phyloP scores from a whole-genome alignment of 2,797 vertebrate genomes.

The Urophycis tenuis region DNA sequence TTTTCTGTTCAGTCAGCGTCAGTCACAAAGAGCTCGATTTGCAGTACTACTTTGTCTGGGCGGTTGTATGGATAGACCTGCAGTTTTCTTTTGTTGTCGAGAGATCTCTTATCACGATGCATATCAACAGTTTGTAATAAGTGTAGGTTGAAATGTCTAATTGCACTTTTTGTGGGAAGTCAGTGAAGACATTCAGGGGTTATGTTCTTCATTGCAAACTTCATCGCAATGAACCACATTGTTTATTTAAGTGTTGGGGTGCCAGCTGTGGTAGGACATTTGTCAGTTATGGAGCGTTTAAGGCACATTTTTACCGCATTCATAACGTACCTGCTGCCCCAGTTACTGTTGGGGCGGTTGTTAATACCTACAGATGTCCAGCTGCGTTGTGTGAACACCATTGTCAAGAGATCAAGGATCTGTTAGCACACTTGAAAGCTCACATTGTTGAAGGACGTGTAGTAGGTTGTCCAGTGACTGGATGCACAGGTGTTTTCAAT shows the following conservation, averaged over 20 bases:
- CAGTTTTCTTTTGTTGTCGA: too few species aligned
- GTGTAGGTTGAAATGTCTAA: too few species aligned
- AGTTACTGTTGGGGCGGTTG: neutral
- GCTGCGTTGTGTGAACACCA: slow-evolving; percentile 24
- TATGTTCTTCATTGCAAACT: too few species aligned
- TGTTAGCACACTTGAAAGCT: slow-evolving; percentile 35
- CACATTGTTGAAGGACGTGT: slow-evolving; percentile 28
- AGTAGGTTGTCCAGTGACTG: slow-evolving; percentile 29
- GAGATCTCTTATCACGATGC: too few species aligned
- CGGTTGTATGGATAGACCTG: too few species aligned
- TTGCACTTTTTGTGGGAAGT: too few species aligned
- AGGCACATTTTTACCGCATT: slow-evolving; percentile 26
- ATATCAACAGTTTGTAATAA: too few species aligned
- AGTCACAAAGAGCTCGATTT: too few species aligned
- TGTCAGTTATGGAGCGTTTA: slow-evolving; percentile 22
- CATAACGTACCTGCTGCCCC: slow-evolving; percentile 6
- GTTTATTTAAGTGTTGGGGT: too few species aligned
- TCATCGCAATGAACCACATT: too few species aligned
- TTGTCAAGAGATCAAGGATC: slow-evolving; percentile 12
- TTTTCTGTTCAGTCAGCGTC: too few species aligned
- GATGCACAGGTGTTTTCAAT: slow-evolving; percentile 30
- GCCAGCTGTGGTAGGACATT: slow-evolving; percentile 32
- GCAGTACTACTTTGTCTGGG: too few species aligned
- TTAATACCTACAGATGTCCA: slow-evolving; percentile 20
- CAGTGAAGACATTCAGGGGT: slow-evolving; percentile 4